Base-by-base conservation (phyloP, 2,113 vertebrate species). In the Vulpes vulpes region DNA sequence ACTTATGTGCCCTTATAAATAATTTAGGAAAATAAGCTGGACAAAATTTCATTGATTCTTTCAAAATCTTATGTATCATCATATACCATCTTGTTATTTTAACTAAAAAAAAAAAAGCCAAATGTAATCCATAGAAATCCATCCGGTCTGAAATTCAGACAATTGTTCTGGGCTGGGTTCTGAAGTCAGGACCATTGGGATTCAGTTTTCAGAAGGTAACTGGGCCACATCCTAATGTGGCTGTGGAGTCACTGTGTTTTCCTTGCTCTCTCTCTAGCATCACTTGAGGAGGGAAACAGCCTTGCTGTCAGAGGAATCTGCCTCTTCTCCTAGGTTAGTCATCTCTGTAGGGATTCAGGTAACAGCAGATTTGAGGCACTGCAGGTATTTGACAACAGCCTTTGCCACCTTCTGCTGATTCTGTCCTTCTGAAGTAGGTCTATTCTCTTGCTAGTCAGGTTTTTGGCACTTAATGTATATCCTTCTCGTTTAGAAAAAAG, bases 31-130 rank as follows among this genome's bases (percentile, higher is more conserved):
- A 84, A 96, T 38, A 27, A 43, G 96, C 65, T 97, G 67, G 97
- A 83, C 95, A 89, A 97, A 98, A 98, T 98, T 98, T 98, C 97
- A 96, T 98, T 97, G 97, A 98, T 98, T 98, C 92, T 98, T 98
- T 98, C 17, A 95, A 85, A 90, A 55, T 94, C 17, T 62, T 88
- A 67, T 2, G 55, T 89, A 65, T 20, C 11, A 55, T 64, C 35
- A 80, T 38, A 49, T 5, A 84, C 73, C 59, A 1, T 88, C 49
- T 76, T 89, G 0, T 74, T 96, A 92, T 35, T 83, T 71, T 49
- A 96, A 60, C 71, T 85, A 43, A 87, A 94, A 73, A 32, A 67
- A 67, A 85, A 87, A 76, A 60, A 51, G 30, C 17, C 4, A 19
- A 0, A 17, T 95, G 25, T 85, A 60, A 49, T 73, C 12, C 27